These are phyloP conservation scores for Craniophora ligustri DNA, from an alignment of 2,888 invertebrate genomes.

Conservation along the genomic window DNA sequence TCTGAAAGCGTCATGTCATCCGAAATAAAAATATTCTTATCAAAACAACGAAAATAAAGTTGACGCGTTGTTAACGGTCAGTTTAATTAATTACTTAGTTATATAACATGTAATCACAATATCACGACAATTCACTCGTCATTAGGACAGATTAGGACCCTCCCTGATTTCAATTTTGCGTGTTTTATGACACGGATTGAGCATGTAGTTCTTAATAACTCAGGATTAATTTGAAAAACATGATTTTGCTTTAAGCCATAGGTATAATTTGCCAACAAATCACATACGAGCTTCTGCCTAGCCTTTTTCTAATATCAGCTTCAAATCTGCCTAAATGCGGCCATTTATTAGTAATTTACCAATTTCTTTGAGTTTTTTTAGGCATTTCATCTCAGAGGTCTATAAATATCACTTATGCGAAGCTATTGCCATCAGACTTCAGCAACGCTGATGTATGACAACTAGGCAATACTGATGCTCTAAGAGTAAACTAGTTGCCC, in stretches of 20 bases:
- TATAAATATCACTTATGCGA: no score
- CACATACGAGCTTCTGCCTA: no score
- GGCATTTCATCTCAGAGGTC: no score
- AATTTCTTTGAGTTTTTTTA: no score
- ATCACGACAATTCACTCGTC: constrained; percentile 64
- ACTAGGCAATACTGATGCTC: no score
- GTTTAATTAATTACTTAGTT: constrained; percentile 53
- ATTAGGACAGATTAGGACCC: constrained; percentile 48
- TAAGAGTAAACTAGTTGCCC: no score
- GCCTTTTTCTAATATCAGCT: no score
- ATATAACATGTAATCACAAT: constrained; percentile 43
- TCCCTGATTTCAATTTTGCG: constrained; percentile 57
- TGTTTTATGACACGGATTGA: constrained; percentile 53
- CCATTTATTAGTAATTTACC: no score
- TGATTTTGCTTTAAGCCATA: constrained; percentile 24
- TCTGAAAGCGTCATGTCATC: background rate
- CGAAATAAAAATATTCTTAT: background rate
- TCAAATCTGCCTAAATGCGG: no score
- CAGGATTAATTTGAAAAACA: constrained; percentile 30
- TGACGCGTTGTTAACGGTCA: constrained; percentile 15
- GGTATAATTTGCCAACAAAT: no score
- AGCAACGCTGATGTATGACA: no score
- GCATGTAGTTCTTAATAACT: constrained; percentile 47
- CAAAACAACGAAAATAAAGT: constrained; percentile 10
- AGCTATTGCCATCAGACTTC: no score